A percentile compares a stretch with the other conserved stretches of the same genome.
Conservation (phyloP, 2,113 vertebrate species). For the Silurus glanis region DNA sequence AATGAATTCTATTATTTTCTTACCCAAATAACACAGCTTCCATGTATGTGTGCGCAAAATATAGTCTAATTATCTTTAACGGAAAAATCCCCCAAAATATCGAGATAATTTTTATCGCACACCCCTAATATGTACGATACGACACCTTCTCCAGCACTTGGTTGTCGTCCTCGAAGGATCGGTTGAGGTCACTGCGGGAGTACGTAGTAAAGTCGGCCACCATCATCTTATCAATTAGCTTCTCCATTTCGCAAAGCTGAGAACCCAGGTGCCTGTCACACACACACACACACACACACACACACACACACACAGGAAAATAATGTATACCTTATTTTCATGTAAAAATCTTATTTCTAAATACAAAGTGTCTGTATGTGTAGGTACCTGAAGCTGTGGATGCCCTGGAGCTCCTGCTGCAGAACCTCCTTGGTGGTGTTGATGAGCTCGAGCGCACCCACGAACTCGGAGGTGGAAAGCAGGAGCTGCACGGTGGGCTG, state of each 20-base stretch:
- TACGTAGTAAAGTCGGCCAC: slow-evolving; percentile 96
- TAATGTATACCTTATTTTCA: too few relatives aligned
- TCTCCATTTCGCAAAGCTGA: slow-evolving; percentile 98
- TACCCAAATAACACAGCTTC: too few relatives aligned
- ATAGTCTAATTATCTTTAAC: too few relatives aligned
- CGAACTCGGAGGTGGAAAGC: slow-evolving; percentile 92
- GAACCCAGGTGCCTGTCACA: slow-evolving; percentile 89
- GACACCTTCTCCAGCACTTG: slow-evolving; percentile 91
- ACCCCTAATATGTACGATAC: too few relatives aligned
- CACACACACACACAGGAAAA: neutral
- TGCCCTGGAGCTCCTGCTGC: slow-evolving; percentile 96
- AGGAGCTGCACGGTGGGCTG: slow-evolving; percentile 97
- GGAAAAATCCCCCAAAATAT: too few relatives aligned
- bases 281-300: slow-evolving; percentile 8
- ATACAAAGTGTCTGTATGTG: neutral
- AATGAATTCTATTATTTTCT: too few relatives aligned
- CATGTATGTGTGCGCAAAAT: too few relatives aligned
- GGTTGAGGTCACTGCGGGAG: slow-evolving; percentile 85
- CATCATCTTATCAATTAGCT: slow-evolving; percentile 99
- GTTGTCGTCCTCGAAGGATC: slow-evolving; percentile 86
- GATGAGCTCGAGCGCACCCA: slow-evolving; percentile 96
- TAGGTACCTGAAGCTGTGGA: slow-evolving; percentile 91
- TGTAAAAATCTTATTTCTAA: too few relatives aligned
- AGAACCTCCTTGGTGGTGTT: slow-evolving; percentile 96
- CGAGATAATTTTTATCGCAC: too few relatives aligned